Evolutionary conservation across 2,113 vertebrate species (phyloP).

Genomic region (Hiodon tergisus): DNA sequence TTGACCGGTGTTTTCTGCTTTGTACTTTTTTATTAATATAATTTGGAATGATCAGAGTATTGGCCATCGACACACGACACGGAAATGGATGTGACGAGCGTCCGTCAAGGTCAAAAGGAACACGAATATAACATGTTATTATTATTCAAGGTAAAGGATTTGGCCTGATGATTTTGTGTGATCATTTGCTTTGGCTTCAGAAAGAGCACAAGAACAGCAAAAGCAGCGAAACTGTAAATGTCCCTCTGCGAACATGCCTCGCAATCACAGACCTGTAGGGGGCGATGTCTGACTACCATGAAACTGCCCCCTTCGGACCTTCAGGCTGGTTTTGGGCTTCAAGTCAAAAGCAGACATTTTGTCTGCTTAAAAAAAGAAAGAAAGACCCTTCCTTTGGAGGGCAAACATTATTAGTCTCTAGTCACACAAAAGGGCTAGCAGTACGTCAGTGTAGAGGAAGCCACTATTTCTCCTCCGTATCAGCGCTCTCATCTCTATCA

Average conservation of each 20-base stretch:
- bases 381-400: constrained; percentile 28
- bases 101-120: no score
- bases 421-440: constrained; percentile 35
- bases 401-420: constrained; percentile 52
- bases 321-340: background rate
- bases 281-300: constrained; percentile 5
- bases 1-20: no score
- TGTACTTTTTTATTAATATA: no score
- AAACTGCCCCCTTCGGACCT: background rate
- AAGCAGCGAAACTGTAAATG: no score
- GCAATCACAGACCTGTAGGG: constrained; percentile 10
- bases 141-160: no score
- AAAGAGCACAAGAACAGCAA: no score
- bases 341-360: background rate
- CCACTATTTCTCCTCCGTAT: constrained; percentile 41
- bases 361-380: constrained; percentile 2
- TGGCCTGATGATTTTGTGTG: no score
- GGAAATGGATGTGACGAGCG: no score
- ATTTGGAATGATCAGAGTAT: no score
- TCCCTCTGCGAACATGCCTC: background rate
- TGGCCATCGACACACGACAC: no score
- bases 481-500: constrained; percentile 33
- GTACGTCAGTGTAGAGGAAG: constrained; percentile 31
- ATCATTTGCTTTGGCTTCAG: no score
- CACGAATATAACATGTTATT: no score